Evolutionary conservation across 2,888 invertebrate genomes (phyloP).

Genomic region (Drosophila rellima): DNA sequence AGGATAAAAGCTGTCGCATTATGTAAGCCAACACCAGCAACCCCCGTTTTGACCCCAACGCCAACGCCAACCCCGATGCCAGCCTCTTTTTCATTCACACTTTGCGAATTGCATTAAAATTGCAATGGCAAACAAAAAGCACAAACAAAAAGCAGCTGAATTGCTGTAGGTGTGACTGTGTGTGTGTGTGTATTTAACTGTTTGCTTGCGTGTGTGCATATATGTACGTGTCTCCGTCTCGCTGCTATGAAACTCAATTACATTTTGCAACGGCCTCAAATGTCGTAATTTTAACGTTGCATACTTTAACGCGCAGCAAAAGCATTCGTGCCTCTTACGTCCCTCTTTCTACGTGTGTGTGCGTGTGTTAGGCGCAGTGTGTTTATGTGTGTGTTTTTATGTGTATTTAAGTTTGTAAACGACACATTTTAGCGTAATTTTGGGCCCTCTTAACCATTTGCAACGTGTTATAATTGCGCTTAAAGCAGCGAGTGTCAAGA

Average conservation of each 20-base stretch:
- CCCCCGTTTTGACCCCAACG: background rate
- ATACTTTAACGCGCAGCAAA: slow-evolving; percentile 53
- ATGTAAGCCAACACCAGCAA: slow-evolving; percentile 13
- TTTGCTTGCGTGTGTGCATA: background rate
- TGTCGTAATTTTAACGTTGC: slow-evolving; percentile 35
- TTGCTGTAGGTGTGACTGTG: slow-evolving; percentile 9
- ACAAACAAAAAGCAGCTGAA: slow-evolving; percentile 11
- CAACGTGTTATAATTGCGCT: slow-evolving; percentile 28
- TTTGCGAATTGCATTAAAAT: slow-evolving; percentile 46
- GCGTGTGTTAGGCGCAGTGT: background rate
- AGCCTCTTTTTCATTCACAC: slow-evolving; percentile 25
- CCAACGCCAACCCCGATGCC: background rate
- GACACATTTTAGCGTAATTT: slow-evolving; percentile 45
- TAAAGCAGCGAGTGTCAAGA: slow-evolving; percentile 33
- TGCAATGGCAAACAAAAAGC: slow-evolving; percentile 31
- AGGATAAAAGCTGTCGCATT: slow-evolving; percentile 29
- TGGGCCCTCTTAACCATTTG: slow-evolving; percentile 25
- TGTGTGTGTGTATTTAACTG: background rate
- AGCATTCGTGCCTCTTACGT: slow-evolving; percentile 14
- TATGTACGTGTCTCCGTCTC: slow-evolving; percentile 4
- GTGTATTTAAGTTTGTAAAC: slow-evolving; percentile 31
- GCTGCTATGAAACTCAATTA: slow-evolving; percentile 43
- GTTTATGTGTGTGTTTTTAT: slow-evolving; percentile 13
- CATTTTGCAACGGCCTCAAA: slow-evolving; percentile 23
- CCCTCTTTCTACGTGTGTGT: background rate